phyloP scores from a whole-genome alignment of 2,888 invertebrate genomes.

The Gymnosoma rotundatum region DNA sequence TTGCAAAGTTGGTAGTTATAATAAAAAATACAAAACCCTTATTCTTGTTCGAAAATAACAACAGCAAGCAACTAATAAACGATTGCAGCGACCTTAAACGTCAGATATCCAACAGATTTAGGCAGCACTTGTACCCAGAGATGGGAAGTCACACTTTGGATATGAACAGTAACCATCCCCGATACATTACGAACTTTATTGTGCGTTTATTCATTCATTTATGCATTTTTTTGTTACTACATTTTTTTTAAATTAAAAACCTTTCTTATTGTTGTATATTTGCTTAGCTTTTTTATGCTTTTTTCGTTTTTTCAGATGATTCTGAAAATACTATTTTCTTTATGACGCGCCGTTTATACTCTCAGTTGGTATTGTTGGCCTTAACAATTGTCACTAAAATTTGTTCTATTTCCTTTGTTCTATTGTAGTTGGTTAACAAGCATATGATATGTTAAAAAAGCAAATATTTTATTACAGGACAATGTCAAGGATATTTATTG shows the following conservation, averaged over 20 bases:
- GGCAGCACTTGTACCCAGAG: no score
- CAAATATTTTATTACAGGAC: background rate
- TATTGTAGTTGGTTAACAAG: constrained; percentile 36
- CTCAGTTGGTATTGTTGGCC: constrained; percentile 25
- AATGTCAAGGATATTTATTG: background rate
- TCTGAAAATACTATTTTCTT: constrained; percentile 22
- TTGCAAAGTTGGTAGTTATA: no score
- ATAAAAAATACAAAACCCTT: no score
- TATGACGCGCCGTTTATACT: constrained; percentile 35
- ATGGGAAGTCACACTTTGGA: no score
- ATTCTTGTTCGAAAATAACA: no score
- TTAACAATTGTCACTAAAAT: constrained; percentile 41
- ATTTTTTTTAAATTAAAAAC: constrained; percentile 27
- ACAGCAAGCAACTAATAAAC: no score
- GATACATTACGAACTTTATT: background rate
- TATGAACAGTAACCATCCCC: background rate
- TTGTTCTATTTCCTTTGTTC: constrained; percentile 38
- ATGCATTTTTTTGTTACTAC: constrained; percentile 1
- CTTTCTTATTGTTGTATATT: constrained; percentile 45
- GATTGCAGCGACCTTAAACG: no score
- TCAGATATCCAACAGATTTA: no score
- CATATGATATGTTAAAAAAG: background rate
- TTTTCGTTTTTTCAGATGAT: constrained; percentile 11
- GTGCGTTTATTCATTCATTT: background rate
- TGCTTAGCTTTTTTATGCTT: constrained; percentile 10